These are phyloP conservation scores for Calephelis virginiensis DNA, from an alignment of 1,140 invertebrate species.

Conservation along the genomic window DNA sequence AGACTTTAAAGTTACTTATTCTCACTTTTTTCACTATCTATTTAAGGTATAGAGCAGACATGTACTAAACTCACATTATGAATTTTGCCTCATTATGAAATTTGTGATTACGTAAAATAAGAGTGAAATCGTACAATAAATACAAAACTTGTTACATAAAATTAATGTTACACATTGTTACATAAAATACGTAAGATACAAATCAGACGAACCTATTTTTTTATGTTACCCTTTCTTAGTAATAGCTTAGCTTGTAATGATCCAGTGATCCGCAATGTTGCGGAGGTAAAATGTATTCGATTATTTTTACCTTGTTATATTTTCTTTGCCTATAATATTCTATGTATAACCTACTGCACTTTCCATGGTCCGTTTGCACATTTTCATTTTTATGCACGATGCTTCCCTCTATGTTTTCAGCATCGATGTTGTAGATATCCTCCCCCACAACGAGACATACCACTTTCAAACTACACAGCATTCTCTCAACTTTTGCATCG, in stretches of 20 bases:
- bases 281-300: background rate
- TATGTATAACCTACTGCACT: slow-evolving; percentile 38
- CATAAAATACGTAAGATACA: slow-evolving; percentile 61
- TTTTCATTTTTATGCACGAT: slow-evolving; percentile 59
- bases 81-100: slow-evolving; percentile 55
- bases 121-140: slow-evolving; percentile 73
- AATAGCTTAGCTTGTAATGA: slow-evolving; percentile 30
- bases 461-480: slow-evolving; percentile 58
- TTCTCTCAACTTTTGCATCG: slow-evolving; percentile 46
- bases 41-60: slow-evolving; percentile 22
- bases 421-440: slow-evolving; percentile 39
- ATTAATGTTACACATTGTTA: slow-evolving; percentile 70
- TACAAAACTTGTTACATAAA: slow-evolving; percentile 64
- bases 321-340: background rate
- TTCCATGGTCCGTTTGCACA: slow-evolving; percentile 64
- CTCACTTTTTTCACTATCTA: slow-evolving; percentile 23
- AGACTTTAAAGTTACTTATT: slow-evolving; percentile 23
- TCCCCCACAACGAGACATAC: slow-evolving; percentile 52
- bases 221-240: slow-evolving; percentile 52
- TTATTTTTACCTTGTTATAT: slow-evolving; percentile 2
- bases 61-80: slow-evolving; percentile 40
- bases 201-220: slow-evolving; percentile 62
- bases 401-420: slow-evolving; percentile 56
- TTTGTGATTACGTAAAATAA: slow-evolving; percentile 66
- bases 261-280: background rate